phyloP scores from a whole-genome alignment of 2,113 vertebrate species.

The Aphelocoma coerulescens region DNA sequence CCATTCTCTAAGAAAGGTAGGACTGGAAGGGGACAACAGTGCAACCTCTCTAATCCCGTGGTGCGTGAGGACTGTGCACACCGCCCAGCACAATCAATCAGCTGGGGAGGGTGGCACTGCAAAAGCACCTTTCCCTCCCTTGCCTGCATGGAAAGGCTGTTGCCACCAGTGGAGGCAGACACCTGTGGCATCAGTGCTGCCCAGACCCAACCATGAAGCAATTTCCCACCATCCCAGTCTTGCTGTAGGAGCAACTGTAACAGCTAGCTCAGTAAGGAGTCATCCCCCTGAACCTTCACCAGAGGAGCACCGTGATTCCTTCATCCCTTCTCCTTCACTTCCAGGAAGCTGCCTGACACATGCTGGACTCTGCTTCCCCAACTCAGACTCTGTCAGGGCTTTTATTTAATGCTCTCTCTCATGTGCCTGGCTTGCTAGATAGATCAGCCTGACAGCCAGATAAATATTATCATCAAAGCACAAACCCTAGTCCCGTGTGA shows the following conservation, averaged over 20 bases:
- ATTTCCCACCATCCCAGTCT: background rate
- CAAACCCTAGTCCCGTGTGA: background rate
- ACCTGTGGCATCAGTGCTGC: background rate
- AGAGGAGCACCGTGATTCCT: background rate
- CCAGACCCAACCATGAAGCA: background rate
- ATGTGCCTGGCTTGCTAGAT: background rate
- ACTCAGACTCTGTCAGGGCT: background rate
- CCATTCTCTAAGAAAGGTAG: background rate
- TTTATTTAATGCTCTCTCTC: constrained; percentile 23
- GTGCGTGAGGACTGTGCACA: accelerated
- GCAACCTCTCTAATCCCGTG: accelerated
- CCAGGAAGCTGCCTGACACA: background rate
- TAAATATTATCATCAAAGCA: constrained; percentile 45
- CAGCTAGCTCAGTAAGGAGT: background rate
- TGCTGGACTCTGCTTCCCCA: background rate
- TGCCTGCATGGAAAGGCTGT: background rate
- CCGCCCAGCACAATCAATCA: background rate
- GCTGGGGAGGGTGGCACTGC: background rate
- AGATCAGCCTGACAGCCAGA: constrained; percentile 9
- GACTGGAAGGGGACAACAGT: background rate
- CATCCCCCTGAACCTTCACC: background rate
- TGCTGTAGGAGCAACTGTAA: background rate
- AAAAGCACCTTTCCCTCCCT: background rate
- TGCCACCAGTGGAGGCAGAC: background rate
- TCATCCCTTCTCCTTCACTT: background rate